A percentile compares a stretch with the other conserved stretches of the same genome.
These are phyloP conservation scores for Stomatorhinus walkeri DNA, from an alignment of 2,797 vertebrate genomes.

Conservation along the genomic window DNA sequence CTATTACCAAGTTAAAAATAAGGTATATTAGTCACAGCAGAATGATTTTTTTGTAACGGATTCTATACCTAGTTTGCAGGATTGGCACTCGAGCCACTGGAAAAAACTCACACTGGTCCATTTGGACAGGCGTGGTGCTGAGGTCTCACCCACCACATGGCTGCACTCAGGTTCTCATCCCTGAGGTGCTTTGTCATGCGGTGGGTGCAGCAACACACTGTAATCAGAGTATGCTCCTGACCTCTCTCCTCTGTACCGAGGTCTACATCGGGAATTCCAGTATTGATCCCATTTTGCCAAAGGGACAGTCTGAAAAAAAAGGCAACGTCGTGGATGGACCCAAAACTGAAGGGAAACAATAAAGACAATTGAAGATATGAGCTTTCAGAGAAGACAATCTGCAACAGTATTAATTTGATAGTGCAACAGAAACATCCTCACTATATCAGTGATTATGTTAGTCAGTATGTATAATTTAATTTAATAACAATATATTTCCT, in stretches of 20 bases:
- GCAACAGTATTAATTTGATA: not conserved
- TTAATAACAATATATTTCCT: not conserved
- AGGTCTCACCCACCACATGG: not conserved
- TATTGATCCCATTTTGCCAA: constrained; percentile 22
- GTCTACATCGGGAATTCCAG: constrained; percentile 50
- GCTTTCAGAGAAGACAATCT: not conserved
- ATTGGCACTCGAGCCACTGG: not conserved
- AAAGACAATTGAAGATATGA: not conserved
- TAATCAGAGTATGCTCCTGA: not conserved
- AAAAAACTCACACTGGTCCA: not conserved
- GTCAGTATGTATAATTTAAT: not conserved
- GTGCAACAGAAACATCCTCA: not conserved
- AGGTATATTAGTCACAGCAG: not conserved
- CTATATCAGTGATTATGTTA: not conserved
- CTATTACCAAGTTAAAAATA: not conserved
- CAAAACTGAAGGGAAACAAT: not conserved
- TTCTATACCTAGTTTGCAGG: constrained; percentile 23
- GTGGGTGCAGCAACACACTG: not conserved
- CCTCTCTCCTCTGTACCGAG: constrained; percentile 18
- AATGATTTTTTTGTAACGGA: not conserved
- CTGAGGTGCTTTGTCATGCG: not conserved
- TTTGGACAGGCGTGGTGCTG: not conserved
- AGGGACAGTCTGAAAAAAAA: not conserved
- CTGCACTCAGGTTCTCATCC: not conserved
- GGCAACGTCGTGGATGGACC: not conserved